Percentiles rank a stretch among this genome's conserved stretches.
Evolutionary conservation across 2,113 vertebrate genomes (phyloP).

Genomic region (Numida meleagris): DNA sequence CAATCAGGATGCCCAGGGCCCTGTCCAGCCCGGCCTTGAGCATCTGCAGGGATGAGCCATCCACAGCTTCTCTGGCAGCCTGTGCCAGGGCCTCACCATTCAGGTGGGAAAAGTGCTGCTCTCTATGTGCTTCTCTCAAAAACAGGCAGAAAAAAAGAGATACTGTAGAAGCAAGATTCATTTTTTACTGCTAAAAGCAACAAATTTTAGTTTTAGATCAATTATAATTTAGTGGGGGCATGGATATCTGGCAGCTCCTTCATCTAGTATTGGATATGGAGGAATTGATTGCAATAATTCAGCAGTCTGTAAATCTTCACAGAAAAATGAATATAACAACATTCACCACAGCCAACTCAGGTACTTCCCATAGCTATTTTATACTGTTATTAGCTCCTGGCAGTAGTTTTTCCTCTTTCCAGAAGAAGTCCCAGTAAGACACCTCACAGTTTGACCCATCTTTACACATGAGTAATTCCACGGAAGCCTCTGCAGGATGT

Average conservation of each 20-base stretch:
- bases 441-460: not conserved
- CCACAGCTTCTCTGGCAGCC: too few relatives aligned
- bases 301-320: not conserved
- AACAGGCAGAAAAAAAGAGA: not conserved
- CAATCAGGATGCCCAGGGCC: too few relatives aligned
- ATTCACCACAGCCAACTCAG: not conserved
- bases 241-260: not conserved
- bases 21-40: too few relatives aligned
- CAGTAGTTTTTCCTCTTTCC: not conserved
- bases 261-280: not conserved
- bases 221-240: not conserved
- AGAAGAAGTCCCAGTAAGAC: not conserved
- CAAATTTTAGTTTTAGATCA: not conserved
- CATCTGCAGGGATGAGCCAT: too few relatives aligned
- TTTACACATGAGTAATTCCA: not conserved
- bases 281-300: not conserved
- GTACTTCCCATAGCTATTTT: not conserved
- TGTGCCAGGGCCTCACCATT: too few relatives aligned
- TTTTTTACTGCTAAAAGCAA: not conserved
- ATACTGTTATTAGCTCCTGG: not conserved
- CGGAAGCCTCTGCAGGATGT: not conserved
- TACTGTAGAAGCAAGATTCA: not conserved
- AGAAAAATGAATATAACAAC: not conserved
- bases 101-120: not conserved
- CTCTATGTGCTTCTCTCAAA: not conserved